Percentiles rank a stretch among this genome's conserved stretches.
phyloP scores from a whole-genome alignment of 2,797 vertebrate species.

The Melanotaenia pygmaea region DNA sequence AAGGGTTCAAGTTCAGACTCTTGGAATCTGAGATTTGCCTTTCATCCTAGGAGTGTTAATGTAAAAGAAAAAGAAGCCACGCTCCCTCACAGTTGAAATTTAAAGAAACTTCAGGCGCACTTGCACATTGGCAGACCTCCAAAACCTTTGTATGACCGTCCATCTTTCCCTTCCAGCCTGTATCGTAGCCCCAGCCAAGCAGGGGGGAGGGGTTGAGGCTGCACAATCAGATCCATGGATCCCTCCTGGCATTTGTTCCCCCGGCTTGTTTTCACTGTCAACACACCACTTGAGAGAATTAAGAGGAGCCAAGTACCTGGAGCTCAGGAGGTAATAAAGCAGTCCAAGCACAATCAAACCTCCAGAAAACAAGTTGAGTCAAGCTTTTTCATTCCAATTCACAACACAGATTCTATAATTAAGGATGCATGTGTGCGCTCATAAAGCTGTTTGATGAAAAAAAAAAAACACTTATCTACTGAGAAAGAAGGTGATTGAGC shows the following conservation, averaged over 20 bases:
- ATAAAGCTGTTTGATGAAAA: conserved; percentile 5
- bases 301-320: conserved; percentile 75
- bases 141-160: conserved; percentile 42
- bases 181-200: conserved; percentile 32
- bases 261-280: conserved; percentile 81
- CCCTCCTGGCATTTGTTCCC: conserved; percentile 65
- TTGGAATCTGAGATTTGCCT: not conserved
- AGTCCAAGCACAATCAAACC: conserved; percentile 71
- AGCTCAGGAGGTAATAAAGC: conserved; percentile 76
- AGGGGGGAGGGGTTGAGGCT: conserved; percentile 43
- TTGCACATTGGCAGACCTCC: conserved; percentile 50
- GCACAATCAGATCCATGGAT: conserved; percentile 74
- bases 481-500: conserved; percentile 15
- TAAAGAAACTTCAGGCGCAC: conserved; percentile 53
- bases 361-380: conserved; percentile 65
- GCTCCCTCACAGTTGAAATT: conserved; percentile 40
- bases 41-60: conserved; percentile 11
- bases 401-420: conserved; percentile 28
- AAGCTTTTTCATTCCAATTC: conserved; percentile 48
- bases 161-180: conserved; percentile 50
- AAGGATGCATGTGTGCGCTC: conserved; percentile 28
- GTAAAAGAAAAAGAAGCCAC: conserved; percentile 33
- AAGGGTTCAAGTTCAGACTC: not conserved
- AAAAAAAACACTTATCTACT: not conserved
- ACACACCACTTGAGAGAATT: conserved; percentile 81